A percentile compares a stretch with the other conserved stretches of the same genome.
Evolutionary conservation across 2,888 invertebrate genomes (phyloP).

Genomic region (Willowsia nigromaculata): DNA sequence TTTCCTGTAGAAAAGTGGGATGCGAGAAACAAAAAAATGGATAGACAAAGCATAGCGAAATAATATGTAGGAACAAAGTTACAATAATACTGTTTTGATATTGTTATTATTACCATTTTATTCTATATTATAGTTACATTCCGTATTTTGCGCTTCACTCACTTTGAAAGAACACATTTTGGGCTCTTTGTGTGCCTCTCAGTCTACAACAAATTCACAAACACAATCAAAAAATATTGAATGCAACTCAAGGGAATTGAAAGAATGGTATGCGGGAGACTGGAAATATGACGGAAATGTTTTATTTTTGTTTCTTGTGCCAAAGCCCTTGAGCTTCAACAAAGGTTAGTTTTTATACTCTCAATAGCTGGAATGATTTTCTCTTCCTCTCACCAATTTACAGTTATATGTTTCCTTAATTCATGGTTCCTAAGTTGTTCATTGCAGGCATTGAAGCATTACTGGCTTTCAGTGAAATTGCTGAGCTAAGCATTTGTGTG

Average conservation of each 20-base stretch:
- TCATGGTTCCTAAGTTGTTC: too few species aligned
- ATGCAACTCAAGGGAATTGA: constrained; percentile 22
- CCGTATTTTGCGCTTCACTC: background rate
- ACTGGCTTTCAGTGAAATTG: too few species aligned
- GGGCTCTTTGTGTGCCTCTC: background rate
- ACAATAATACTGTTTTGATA: background rate
- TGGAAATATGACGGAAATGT: background rate
- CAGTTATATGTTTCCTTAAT: too few species aligned
- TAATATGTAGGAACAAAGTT: background rate
- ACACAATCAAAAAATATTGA: background rate
- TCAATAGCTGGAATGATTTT: too few species aligned
- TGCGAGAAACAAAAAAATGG: background rate
- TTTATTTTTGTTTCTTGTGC: background rate
- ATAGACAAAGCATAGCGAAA: background rate
- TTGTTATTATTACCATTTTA: background rate
- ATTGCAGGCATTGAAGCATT: too few species aligned
- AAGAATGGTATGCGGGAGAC: background rate
- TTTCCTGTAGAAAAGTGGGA: background rate
- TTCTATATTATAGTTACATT: background rate
- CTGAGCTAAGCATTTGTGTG: too few species aligned
- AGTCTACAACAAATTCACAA: background rate
- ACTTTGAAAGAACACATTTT: background rate
- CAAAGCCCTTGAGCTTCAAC: too few species aligned
- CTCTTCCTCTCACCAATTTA: too few species aligned
- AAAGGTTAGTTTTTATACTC: too few species aligned